Evolutionary conservation across 2,797 vertebrate species (phyloP).

Genomic region (Botia almorhae): DNA sequence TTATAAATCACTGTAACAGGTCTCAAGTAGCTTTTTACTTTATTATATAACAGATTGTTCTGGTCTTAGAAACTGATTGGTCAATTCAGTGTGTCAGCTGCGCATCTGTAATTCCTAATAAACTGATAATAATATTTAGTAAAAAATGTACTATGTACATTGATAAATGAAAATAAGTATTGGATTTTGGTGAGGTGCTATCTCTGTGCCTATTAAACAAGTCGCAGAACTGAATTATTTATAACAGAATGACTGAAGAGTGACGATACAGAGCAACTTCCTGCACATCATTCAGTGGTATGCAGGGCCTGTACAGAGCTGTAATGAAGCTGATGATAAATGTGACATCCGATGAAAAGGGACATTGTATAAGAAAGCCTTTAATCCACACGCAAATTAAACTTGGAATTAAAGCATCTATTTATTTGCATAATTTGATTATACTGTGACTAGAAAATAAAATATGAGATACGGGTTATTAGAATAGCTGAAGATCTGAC

Average conservation of each 20-base stretch:
- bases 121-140: no score
- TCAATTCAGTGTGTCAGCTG: no score
- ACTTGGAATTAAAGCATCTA: slow-evolving; percentile 50
- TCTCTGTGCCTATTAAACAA: background rate
- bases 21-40: no score
- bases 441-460: slow-evolving; percentile 31
- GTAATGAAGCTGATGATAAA: slow-evolving; percentile 54
- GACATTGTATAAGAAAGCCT: slow-evolving; percentile 49
- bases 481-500: slow-evolving; percentile 38
- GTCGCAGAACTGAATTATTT: slow-evolving; percentile 23
- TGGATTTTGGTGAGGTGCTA: background rate
- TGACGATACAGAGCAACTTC: slow-evolving; percentile 27
- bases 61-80: no score
- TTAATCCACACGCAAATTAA: slow-evolving; percentile 46
- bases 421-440: slow-evolving; percentile 54
- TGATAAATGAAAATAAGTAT: background rate
- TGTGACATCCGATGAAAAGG: slow-evolving; percentile 43
- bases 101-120: no score
- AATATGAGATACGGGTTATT: slow-evolving; percentile 38
- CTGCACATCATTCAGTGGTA: slow-evolving; percentile 45
- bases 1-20: no score
- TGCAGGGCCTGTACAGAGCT: slow-evolving; percentile 17
- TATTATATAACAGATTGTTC: no score
- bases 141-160: no score
- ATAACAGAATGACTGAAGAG: slow-evolving; percentile 34